phyloP scores from a whole-genome alignment of 1,140 invertebrate species.

The Pogonomyrmex barbatus region DNA sequence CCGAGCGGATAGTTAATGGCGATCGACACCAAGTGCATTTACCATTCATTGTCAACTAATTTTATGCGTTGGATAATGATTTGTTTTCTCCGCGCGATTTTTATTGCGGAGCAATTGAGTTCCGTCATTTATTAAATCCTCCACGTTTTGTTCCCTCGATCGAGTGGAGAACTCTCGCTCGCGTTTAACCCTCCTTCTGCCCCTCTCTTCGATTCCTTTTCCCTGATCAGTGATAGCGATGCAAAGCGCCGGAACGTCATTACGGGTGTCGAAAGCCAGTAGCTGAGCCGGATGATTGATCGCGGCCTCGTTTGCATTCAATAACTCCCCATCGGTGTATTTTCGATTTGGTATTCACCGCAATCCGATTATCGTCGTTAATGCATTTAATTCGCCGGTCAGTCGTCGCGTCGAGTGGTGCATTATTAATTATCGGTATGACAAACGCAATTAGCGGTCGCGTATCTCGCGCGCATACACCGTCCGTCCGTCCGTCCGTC shows the following conservation, averaged over 20 bases:
- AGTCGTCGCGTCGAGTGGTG: constrained; percentile 67
- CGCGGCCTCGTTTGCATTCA: constrained; percentile 75
- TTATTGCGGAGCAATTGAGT: neutral
- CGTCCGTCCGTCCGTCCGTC: neutral
- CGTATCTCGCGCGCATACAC: constrained; percentile 26
- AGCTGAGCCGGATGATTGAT: constrained; percentile 72
- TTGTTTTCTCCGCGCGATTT: constrained; percentile 4
- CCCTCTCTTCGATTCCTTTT: neutral
- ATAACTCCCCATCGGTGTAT: constrained; percentile 75
- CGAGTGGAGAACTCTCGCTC: neutral
- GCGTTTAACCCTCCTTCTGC: neutral
- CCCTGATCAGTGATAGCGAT: constrained; percentile 53
- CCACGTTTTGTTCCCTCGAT: neutral
- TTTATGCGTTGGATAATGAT: neutral
- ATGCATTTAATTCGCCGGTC: constrained; percentile 76
- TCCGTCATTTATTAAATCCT: constrained; percentile 34
- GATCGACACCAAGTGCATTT: neutral
- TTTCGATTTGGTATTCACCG: constrained; percentile 76
- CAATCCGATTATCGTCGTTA: constrained; percentile 76
- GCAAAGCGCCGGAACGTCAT: constrained; percentile 64
- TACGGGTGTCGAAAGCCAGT: constrained; percentile 62
- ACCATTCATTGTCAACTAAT: neutral
- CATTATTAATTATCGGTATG: constrained; percentile 77
- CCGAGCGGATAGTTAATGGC: neutral
- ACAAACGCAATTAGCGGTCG: constrained; percentile 74